These are phyloP conservation scores for Onchidella celtica DNA, from an alignment of 2,888 invertebrate genomes.

Conservation along the genomic window DNA sequence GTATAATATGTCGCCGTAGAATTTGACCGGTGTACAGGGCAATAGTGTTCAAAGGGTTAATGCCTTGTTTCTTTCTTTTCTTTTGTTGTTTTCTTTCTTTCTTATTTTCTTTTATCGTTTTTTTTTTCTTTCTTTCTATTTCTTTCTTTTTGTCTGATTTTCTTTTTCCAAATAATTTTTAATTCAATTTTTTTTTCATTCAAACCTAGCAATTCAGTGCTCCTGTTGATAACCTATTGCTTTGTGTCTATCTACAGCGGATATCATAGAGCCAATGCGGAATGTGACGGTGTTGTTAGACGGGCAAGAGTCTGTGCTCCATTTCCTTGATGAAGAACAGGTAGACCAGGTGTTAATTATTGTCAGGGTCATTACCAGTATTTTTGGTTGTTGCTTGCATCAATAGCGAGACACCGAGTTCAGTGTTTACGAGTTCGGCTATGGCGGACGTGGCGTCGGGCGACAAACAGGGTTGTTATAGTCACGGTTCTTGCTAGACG, in stretches of 20 bases:
- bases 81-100: background rate
- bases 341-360: background rate
- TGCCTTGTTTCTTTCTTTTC: background rate
- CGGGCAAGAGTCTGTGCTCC: conserved; percentile 41
- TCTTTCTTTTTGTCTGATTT: background rate
- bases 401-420: background rate
- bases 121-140: background rate
- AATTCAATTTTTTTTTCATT: background rate
- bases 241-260: conserved; percentile 13
- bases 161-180: background rate
- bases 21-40: too few species aligned
- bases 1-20: too few species aligned
- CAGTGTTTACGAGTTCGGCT: too few species aligned
- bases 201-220: too few species aligned
- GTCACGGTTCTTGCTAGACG: too few species aligned
- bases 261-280: conserved; percentile 38
- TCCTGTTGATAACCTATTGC: background rate
- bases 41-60: too few species aligned
- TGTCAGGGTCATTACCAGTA: background rate
- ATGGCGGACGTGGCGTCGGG: too few species aligned
- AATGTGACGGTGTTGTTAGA: conserved; percentile 44
- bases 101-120: background rate
- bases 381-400: background rate
- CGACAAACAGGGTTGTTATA: too few species aligned
- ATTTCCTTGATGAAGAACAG: conserved; percentile 50